These are phyloP conservation scores for Epirrita christyi DNA, from an alignment of 2,888 invertebrate genomes.

Conservation along the genomic window DNA sequence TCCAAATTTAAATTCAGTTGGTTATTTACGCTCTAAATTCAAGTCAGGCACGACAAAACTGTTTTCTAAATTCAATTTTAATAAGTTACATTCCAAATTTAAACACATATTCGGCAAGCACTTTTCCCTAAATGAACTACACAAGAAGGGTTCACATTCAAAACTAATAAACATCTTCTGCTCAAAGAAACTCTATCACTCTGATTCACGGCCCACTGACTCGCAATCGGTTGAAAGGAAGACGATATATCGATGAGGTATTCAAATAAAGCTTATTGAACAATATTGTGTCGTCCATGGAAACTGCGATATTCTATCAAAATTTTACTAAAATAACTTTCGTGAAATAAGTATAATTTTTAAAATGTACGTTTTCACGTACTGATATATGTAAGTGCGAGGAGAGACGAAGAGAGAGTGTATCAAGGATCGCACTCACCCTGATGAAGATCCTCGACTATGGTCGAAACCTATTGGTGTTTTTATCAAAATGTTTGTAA, in stretches of 20 bases:
- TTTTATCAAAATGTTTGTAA: no score
- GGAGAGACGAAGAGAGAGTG: no score
- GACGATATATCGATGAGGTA: constrained; percentile 10
- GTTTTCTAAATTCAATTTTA: neutral
- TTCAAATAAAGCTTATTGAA: constrained; percentile 1
- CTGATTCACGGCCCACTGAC: constrained; percentile 16
- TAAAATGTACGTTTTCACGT: no score
- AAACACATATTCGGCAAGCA: neutral
- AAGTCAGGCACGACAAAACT: no score
- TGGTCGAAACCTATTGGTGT: no score
- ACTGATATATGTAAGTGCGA: no score
- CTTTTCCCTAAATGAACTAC: neutral
- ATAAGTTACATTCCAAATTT: neutral
- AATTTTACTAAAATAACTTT: no score
- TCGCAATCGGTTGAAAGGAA: constrained; percentile 18
- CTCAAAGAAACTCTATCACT: constrained; percentile 24
- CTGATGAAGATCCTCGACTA: no score
- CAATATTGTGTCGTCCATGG: constrained; percentile 8
- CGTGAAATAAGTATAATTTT: no score
- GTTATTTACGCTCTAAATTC: no score
- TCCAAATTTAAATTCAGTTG: no score
- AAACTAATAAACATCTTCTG: constrained; percentile 17
- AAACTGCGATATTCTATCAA: neutral
- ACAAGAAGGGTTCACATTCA: constrained; percentile 1
- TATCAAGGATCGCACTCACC: no score